Conservation (phyloP, 2,113 vertebrate genomes). For the Oreochromis niloticus region DNA sequence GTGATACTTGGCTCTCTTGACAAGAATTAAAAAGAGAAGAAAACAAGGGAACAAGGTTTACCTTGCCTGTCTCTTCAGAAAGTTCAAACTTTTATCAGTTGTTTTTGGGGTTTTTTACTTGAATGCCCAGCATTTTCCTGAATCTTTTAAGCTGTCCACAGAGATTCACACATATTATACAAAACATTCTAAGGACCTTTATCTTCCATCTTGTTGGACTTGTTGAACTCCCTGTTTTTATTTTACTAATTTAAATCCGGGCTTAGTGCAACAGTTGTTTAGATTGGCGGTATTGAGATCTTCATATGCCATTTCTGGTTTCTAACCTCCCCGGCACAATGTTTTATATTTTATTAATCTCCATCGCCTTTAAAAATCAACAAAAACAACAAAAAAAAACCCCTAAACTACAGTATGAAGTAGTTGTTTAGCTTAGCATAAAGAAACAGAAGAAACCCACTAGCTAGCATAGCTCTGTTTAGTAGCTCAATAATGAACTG, state of each 20-base stretch:
- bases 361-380: fast-evolving
- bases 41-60: neutral
- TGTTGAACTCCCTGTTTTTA: neutral
- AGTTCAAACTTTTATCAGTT: neutral
- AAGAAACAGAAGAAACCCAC: neutral
- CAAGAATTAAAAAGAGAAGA: neutral
- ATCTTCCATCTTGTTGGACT: neutral
- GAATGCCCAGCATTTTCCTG: neutral
- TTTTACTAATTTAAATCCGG: neutral
- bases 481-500: neutral
- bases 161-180: neutral
- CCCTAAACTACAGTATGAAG: neutral
- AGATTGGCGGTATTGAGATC: neutral
- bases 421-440: neutral
- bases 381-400: neutral
- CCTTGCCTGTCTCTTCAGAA: neutral
- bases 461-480: neutral
- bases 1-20: neutral
- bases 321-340: neutral
- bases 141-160: neutral
- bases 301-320: too few species aligned
- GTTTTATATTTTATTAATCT: neutral
- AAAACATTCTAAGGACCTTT: neutral
- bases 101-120: fast-evolving
- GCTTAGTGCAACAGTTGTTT: neutral